Evolutionary conservation across 2,797 vertebrate species (phyloP).

Genomic region (Gouania willdenowi): DNA sequence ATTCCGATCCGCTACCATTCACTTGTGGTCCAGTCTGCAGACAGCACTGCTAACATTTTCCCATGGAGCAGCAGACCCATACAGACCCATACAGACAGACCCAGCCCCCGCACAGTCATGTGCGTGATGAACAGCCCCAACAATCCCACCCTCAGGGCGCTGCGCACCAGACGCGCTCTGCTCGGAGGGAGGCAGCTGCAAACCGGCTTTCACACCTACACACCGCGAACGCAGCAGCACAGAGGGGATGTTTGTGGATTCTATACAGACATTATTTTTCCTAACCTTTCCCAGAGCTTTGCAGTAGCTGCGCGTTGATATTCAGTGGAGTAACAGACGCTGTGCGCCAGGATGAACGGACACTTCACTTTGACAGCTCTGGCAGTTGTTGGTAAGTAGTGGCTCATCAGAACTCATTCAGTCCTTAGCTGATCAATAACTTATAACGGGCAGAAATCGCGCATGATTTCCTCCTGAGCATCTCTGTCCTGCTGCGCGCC

Average conservation of each 20-base stretch:
- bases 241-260: slow-evolving; percentile 22
- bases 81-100: too few relatives aligned
- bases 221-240: slow-evolving; percentile 23
- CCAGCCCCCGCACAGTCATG: too few relatives aligned
- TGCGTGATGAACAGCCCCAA: slow-evolving; percentile 8
- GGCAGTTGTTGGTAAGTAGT: slow-evolving; percentile 49
- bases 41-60: too few relatives aligned
- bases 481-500: slow-evolving; percentile 29
- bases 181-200: neutral
- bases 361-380: slow-evolving; percentile 25
- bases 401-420: too few relatives aligned
- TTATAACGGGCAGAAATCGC: neutral
- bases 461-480: neutral
- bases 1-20: too few relatives aligned
- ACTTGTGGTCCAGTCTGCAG: too few relatives aligned
- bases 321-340: slow-evolving; percentile 22
- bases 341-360: slow-evolving; percentile 37
- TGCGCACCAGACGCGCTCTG: slow-evolving; percentile 16
- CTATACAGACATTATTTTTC: neutral
- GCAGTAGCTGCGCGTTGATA: too few relatives aligned
- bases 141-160: slow-evolving; percentile 2
- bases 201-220: neutral
- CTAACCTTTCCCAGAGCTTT: slow-evolving; percentile 3
- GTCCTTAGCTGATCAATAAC: too few relatives aligned
- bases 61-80: too few relatives aligned